A percentile compares a stretch with the other conserved stretches of the same genome.
Conservation (phyloP, 2,113 vertebrate species). For the Ovibos moschatus region DNA sequence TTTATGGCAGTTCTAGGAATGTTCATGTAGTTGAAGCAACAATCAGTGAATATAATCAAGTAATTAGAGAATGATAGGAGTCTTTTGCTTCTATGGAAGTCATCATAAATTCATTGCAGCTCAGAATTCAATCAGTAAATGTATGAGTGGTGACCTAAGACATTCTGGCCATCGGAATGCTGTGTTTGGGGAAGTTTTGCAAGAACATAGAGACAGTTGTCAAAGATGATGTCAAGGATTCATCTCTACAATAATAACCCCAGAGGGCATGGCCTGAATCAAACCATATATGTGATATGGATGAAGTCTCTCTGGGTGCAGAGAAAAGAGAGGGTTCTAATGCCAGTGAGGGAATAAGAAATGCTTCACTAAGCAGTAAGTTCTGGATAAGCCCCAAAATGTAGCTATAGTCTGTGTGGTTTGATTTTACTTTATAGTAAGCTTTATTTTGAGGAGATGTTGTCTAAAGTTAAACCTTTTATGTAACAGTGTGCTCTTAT, state of each 20-base stretch:
- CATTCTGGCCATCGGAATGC: background rate
- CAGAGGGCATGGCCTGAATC: background rate
- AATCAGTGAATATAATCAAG: background rate
- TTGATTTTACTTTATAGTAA: background rate
- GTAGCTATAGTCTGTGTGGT: background rate
- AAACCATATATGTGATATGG: fast-evolving
- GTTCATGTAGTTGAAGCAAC: background rate
- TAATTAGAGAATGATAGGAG: background rate
- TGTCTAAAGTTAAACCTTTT: background rate
- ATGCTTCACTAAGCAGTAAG: background rate
- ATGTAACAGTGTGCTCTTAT: background rate
- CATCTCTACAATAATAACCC: background rate
- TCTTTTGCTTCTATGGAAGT: background rate
- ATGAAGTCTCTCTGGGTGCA: background rate
- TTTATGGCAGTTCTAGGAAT: background rate
- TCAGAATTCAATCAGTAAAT: background rate
- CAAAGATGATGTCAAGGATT: background rate
- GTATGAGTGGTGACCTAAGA: background rate
- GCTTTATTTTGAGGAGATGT: background rate
- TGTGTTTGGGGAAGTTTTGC: background rate
- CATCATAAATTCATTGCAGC: background rate
- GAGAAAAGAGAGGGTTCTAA: background rate
- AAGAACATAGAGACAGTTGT: background rate
- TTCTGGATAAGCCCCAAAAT: background rate
- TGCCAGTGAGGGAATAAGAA: background rate